Percentiles rank a stretch among this genome's conserved stretches.
phyloP scores from a whole-genome alignment of 2,888 invertebrate species.

The Leucophora obtusa region DNA sequence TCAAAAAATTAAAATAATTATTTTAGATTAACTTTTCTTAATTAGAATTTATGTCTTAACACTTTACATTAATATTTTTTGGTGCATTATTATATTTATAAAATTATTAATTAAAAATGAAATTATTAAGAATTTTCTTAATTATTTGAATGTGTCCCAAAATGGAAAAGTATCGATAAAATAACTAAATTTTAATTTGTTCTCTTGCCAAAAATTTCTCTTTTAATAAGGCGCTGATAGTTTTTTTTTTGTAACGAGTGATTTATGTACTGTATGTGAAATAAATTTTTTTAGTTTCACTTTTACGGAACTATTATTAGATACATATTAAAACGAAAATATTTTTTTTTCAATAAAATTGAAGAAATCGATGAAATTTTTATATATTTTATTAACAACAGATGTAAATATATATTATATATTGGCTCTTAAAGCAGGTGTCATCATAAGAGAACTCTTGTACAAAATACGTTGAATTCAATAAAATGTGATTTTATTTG shows the following conservation, averaged over 20 bases:
- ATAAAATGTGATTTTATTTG: no score
- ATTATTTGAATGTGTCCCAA: constrained; percentile 5
- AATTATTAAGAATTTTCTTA: background rate
- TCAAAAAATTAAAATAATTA: background rate
- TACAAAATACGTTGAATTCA: no score
- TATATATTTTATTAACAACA: no score
- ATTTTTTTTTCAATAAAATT: no score
- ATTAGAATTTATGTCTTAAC: constrained; percentile 18
- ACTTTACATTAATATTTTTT: constrained; percentile 22
- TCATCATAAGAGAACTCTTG: no score
- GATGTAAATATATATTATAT: no score
- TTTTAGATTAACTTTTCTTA: constrained; percentile 20
- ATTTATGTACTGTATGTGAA: constrained; percentile 1
- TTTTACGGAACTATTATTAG: no score
- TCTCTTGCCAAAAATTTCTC: background rate
- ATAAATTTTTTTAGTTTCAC: no score
- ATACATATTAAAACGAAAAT: no score
- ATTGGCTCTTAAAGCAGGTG: no score
- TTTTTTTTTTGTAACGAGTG: constrained; percentile 1
- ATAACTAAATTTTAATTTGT: constrained; percentile 1
- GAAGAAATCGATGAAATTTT: no score
- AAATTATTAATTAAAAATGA: constrained; percentile 9
- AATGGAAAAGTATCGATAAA: background rate
- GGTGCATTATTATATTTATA: constrained; percentile 34
- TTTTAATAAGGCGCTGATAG: constrained; percentile 32